A percentile compares a stretch with the other conserved stretches of the same genome.
Evolutionary conservation across 2,113 vertebrate species (phyloP).

Genomic region (Taxidea taxus): DNA sequence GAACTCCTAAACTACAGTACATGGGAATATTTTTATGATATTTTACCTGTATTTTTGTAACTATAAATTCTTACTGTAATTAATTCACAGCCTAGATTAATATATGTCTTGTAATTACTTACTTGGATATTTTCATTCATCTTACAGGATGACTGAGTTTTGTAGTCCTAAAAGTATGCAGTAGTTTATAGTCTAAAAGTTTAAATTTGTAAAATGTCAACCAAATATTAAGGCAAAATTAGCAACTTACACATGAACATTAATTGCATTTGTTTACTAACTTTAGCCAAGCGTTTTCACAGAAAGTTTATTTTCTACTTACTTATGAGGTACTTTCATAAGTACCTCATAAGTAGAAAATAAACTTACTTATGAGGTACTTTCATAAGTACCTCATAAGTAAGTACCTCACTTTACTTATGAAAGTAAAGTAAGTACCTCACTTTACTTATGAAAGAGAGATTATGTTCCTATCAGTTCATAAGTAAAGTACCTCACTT

Average conservation of each 20-base stretch:
- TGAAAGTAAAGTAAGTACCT: too few species aligned
- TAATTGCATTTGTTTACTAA: background rate
- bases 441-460: too few species aligned
- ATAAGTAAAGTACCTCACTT: too few species aligned
- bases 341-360: too few species aligned
- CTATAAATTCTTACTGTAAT: slow-evolving; percentile 79
- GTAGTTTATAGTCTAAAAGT: slow-evolving; percentile 34
- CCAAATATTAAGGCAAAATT: background rate
- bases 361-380: too few species aligned
- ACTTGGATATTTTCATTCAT: slow-evolving; percentile 74
- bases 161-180: slow-evolving; percentile 63
- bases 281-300: background rate
- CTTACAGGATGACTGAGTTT: slow-evolving; percentile 77
- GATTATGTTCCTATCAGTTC: too few species aligned
- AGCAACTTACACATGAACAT: background rate
- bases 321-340: background rate
- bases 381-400: too few species aligned
- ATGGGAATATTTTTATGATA: slow-evolving; percentile 56
- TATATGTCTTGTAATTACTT: slow-evolving; percentile 72
- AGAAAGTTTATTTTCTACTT: background rate
- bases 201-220: background rate
- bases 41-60: slow-evolving; percentile 77
- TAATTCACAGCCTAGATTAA: slow-evolving; percentile 71
- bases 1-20: slow-evolving; percentile 74
- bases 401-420: too few species aligned